Percentiles rank a stretch among this genome's conserved stretches.
Evolutionary conservation across 2,888 invertebrate genomes (phyloP).

Genomic region (Cylindroiulus punctatus): DNA sequence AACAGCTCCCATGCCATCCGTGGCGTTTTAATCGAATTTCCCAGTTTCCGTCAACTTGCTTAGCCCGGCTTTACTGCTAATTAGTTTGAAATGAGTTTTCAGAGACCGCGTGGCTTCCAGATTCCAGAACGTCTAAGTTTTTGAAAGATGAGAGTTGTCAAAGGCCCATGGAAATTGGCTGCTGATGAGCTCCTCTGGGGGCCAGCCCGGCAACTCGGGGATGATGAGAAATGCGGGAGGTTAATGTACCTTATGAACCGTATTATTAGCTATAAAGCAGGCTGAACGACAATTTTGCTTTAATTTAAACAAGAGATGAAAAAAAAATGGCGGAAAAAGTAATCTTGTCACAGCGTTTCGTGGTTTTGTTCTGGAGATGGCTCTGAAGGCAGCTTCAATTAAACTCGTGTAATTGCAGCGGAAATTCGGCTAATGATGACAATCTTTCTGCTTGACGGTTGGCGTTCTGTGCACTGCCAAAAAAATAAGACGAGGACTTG

Average conservation of each 20-base stretch:
- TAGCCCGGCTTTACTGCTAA: not conserved
- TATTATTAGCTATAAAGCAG: not conserved
- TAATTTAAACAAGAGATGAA: not conserved
- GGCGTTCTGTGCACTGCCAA: not conserved
- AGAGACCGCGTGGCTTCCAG: not conserved
- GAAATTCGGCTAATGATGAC: not conserved
- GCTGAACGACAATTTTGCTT: slow-evolving; percentile 1
- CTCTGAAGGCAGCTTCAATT: not conserved
- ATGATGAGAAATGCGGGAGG: not conserved
- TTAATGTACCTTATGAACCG: not conserved
- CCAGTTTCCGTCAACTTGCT: not conserved
- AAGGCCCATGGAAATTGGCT: not conserved
- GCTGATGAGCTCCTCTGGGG: not conserved
- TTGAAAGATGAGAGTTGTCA: not conserved
- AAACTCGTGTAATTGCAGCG: not conserved
- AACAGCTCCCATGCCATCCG: not conserved
- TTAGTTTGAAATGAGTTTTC: not conserved
- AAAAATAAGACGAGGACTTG: not conserved
- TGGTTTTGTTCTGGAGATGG: not conserved
- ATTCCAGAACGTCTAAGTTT: not conserved
- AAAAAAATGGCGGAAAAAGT: not conserved
- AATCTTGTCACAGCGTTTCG: not conserved
- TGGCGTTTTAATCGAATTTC: not conserved
- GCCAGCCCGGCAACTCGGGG: not conserved
- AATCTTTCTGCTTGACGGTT: not conserved